These are phyloP conservation scores for Rachycentron canadum DNA, from an alignment of 2,797 vertebrate species.

Conservation along the genomic window DNA sequence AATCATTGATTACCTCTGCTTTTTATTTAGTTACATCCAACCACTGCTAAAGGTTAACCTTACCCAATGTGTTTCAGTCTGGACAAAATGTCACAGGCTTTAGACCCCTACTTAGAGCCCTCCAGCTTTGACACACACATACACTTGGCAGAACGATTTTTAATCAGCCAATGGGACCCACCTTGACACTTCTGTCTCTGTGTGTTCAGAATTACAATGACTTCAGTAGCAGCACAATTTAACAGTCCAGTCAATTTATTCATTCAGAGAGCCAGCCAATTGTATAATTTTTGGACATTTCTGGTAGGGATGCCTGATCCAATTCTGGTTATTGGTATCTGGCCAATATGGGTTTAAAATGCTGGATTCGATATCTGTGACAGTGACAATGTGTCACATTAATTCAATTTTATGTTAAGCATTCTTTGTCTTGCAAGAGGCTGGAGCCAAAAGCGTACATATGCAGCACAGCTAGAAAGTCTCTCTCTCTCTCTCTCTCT, in stretches of 20 bases:
- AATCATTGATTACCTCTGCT: slow-evolving; percentile 21
- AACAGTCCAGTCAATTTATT: slow-evolving; percentile 38
- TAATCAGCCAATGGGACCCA: slow-evolving; percentile 49
- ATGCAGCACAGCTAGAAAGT: slow-evolving; percentile 17
- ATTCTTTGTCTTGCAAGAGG: slow-evolving; percentile 43
- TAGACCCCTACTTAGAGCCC: slow-evolving; percentile 25
- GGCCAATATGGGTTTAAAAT: slow-evolving; percentile 37
- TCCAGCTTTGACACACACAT: slow-evolving; percentile 28
- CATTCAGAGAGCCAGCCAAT: slow-evolving; percentile 19
- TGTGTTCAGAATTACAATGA: slow-evolving; percentile 53
- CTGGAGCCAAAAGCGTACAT: slow-evolving; percentile 20
- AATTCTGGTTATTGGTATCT: slow-evolving; percentile 25
- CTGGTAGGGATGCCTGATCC: slow-evolving; percentile 18
- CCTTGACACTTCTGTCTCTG: slow-evolving; percentile 22
- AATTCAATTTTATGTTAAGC: slow-evolving; percentile 38
- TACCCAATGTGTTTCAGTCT: slow-evolving; percentile 56
- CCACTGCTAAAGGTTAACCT: slow-evolving; percentile 42
- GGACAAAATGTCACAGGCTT: slow-evolving; percentile 59
- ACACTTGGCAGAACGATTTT: slow-evolving; percentile 42
- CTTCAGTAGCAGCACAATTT: slow-evolving; percentile 31
- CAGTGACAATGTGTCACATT: slow-evolving; percentile 21
- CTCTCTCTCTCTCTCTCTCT: no score
- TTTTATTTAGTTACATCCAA: slow-evolving; percentile 37
- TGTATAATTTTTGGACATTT: slow-evolving; percentile 32
- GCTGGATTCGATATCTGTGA: slow-evolving; percentile 30